Evolutionary conservation across 2,888 invertebrate species (phyloP), one percentile per base, ranked within the genome.

Genomic region (Pogonocherus hispidulus): DNA sequence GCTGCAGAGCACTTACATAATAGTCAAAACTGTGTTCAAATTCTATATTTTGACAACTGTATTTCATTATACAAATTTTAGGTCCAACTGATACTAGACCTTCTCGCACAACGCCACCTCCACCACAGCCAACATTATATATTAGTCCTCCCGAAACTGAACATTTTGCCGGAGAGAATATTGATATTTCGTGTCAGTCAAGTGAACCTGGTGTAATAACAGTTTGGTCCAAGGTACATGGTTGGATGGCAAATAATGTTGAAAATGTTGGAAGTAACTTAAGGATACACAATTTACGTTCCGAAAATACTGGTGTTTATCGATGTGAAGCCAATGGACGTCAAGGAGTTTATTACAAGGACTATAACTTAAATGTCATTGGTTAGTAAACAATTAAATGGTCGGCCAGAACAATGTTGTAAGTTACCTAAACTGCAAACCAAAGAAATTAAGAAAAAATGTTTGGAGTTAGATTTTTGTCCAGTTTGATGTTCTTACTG

Each of bases 271-370:
- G 89, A 20, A 84, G 89, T 55, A 79, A 75, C 23, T 82, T 94
- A 47, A 86, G 90, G 71, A 88, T 94, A 56, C 84, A 84, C 1
- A 87, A 88, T 71, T 88, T 92, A 1, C 84, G 86, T 63, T 84
- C 87, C 2, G 89, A 88, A 63, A 92, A 94, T 83, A 89, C 88
- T 23, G 94, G 93, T 46, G 84, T 87, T 4, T 94, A 94, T 81
- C 86, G 89, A 46, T 94, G 94, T 80, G 89, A 88, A 66, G 92
- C 90, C 0, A 82, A 80, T 56, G 85, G 85, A 44, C 78, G 78
- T 62, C 76, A 81, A 63, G 82, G 83, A 14, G 83, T 84, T 22
- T 88, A 88, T 71, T 86, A 88, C 66, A 88, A 89, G 68, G 90
- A 90, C 77, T 90, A 90, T 78, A 85, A 86, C 44, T 84, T 92